These are phyloP conservation scores for Iguana delicatissima DNA, from an alignment of 2,797 vertebrate species.

Conservation along the genomic window DNA sequence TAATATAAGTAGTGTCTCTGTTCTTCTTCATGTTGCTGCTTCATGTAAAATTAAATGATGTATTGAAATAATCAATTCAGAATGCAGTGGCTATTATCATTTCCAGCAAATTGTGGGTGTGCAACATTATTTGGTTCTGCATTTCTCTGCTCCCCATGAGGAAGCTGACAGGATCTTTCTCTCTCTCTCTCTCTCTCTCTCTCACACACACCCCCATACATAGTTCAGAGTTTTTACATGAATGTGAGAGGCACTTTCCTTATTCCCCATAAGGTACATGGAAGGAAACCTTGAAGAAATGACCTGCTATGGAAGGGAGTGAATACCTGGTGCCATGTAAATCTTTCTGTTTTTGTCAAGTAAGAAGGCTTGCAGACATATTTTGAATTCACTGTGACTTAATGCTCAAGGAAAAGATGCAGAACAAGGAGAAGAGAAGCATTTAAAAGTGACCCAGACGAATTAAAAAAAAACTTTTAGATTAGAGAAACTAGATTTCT, in stretches of 20 bases:
- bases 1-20: neutral
- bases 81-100: neutral
- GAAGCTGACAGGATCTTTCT: neutral
- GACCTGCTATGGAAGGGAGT: neutral
- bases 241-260: neutral
- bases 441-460: constrained; percentile 15
- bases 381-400: constrained; percentile 3
- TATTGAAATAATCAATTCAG: neutral
- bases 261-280: neutral
- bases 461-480: neutral
- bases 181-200: too few relatives aligned
- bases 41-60: neutral
- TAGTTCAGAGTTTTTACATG: neutral
- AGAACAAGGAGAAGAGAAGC: neutral
- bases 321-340: neutral
- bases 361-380: constrained; percentile 19
- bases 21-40: neutral
- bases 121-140: neutral
- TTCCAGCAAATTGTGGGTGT: neutral
- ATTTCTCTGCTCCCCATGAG: neutral
- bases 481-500: neutral
- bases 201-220: neutral
- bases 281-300: neutral
- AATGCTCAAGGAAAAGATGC: neutral
- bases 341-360: constrained; percentile 2